Evolutionary conservation across 2,797 vertebrate species (phyloP), one percentile per base, ranked within the genome.

Genomic region (Brotula barbata): DNA sequence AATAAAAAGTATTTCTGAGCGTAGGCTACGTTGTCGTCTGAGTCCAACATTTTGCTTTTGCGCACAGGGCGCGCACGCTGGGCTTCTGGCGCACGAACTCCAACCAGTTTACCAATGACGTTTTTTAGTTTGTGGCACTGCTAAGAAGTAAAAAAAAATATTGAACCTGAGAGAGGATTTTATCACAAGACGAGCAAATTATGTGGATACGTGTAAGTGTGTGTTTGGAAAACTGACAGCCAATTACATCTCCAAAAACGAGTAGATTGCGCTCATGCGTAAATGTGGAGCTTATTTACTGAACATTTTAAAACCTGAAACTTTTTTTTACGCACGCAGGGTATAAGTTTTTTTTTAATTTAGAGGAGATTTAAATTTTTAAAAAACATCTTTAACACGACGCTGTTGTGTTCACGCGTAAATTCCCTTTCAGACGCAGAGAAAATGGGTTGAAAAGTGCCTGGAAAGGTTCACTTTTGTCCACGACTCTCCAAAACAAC

Each of bases 1-100:
- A 92, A 92, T 91, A 91, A 93, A 84, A 83, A 88, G 85, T 91
- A 92, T 91, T 91, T 89, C 90, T 88, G 88, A 91, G 80, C 80
- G 42, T 31, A 78, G 14, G 46, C 47, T 45, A 14, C 37, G 20
- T 78, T 78, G 73, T 86, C 39, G 21, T 80, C 59, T 78, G 56
- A 63, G 46, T 85, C 66, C 19, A 49, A 71, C 65, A 19, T 56
- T 31, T 56, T 68, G 53, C 33, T 34, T 62, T 81, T 79, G 44
- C 75, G 83, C 84, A 69, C 58, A 50, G 48, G 42, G 49, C 64
- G 80, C 74, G 71, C 84, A 45, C 65, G 13, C 5, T 44, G n/a
- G 31, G 43, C 49, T 19, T 7, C 42, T 46, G 44, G 58, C 72
- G 16, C 41, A 51, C 62, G 14, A 67, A 44, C 17, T 7, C 47